Base-by-base conservation (phyloP, 1,140 invertebrate genomes). In the Drosophila orena region DNA sequence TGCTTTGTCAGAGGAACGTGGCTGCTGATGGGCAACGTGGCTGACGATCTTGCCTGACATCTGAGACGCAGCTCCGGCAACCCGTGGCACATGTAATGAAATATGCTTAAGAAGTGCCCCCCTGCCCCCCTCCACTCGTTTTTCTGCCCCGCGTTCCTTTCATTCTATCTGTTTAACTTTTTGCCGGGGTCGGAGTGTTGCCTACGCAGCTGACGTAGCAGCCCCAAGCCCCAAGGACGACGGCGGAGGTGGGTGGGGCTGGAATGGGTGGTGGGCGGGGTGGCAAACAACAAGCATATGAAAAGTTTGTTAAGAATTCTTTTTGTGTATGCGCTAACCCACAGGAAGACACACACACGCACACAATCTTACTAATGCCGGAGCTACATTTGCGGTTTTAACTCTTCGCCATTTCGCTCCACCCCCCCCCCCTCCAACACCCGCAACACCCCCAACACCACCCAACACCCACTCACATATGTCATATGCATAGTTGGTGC, bases 371-470 rank as follows among this genome's bases (percentile, higher is more conserved):
- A 79, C 81, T 85, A 85, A 85, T 85, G 81, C 80, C 81, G 73
- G 57, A 89, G 83, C 76, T 88, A 88, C 79, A 88, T 88, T 88
- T 88, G 83, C 76, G 83, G 83, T 88, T 89, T 88, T 88, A 88
- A 88, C 88, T 88, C 68, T 79, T 77, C 64, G 53, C 55, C 61
- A 74, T 61, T 46, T 52, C 2, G n/a, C 40, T 22, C 7, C 24
- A 20, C 35, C 46, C 40, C 43, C 6, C 4, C 20, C 34, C 5
- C 6, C 2, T 10, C 34, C 4, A 24, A 24, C 24, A 24, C 24
- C 24, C 24, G 3, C 24, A 4, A 4, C 11, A 35, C 34, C 34
- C 34, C 1, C 17, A 24, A 14, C 15, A 35, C 40, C 43, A 10
- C 46, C 40, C 43, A 15, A 20, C 22, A 4, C 24, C 24, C 46